Base-by-base conservation (phyloP, 1,140 invertebrate species). In the Maniola jurtina region DNA sequence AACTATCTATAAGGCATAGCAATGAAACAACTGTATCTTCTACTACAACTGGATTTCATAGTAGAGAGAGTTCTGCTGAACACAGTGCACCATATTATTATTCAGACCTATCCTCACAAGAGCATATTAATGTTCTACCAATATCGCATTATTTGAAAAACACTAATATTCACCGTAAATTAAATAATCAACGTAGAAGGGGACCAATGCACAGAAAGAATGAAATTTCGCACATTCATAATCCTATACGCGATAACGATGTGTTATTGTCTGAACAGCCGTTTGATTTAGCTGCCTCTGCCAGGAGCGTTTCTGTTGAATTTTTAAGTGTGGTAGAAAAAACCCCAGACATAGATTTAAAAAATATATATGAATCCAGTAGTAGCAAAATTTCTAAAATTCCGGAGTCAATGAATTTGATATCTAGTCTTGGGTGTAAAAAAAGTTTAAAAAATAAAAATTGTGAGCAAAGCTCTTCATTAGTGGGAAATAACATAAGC, bases 81-180 rank as follows among this genome's bases (percentile, higher is more conserved):
- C 93, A 93, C 66, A 92, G 93, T 13, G 96, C 95, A 13, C 96
- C 96, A 0, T 97, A 97, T 80, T 97, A 97, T 78, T 97, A 97
- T 86, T 97, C 96, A 0, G 96, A 97, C 84, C 87, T 97, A n/a
- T 92, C 91, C 66, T 91, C 90, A 0, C 90, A 91, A 73, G 91
- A 92, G 66, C 89, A 92, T 71, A 88, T 92, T 55, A 91, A 92
- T 72, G 63, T 89, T 48, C 65, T 89, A 14, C 81, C 84, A 58
- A 84, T 82, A 33, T 88, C 84, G 60, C 86, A 89, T 73, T 91
- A 82, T 65, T 77, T 88, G 60, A 92, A 92, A 81, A 92, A 92
- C 72, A 91, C 85, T 67, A 88, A 89, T 66, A 73, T 90, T 42
- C 87, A 90, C 71, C 83, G 90, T 6, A 92, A 93, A 70, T 75